Conservation (phyloP, 2,888 invertebrate species). For the Oasisia sp. region DNA sequence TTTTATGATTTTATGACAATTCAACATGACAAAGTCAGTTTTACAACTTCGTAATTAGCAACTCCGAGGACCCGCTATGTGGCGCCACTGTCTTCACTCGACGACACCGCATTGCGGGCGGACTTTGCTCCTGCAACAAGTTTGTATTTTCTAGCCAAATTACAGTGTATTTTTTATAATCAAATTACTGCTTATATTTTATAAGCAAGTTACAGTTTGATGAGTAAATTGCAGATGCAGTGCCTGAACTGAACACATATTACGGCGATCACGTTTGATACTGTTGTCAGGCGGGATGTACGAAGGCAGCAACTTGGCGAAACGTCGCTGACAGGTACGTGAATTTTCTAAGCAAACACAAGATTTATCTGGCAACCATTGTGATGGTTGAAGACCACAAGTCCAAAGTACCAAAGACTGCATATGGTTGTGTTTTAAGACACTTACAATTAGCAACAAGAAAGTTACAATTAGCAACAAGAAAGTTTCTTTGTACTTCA, state of each 20-base stretch:
- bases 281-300: background rate
- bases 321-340: background rate
- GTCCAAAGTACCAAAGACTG: background rate
- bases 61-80: background rate
- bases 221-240: background rate
- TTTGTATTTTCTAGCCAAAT: background rate
- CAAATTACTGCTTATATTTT: background rate
- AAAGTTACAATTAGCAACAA: background rate
- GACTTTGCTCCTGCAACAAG: background rate
- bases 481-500: background rate
- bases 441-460: background rate
- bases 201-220: background rate
- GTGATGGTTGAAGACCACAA: background rate
- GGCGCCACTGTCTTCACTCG: background rate
- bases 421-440: background rate
- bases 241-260: background rate
- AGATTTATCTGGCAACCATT: background rate
- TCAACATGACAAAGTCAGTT: background rate
- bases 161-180: background rate
- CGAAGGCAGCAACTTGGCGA: background rate
- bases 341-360: background rate
- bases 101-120: background rate
- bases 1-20: too few species aligned
- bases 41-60: background rate
- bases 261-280: background rate